Evolutionary conservation across 2,888 invertebrate species (phyloP).

Genomic region (Lypha dubia): DNA sequence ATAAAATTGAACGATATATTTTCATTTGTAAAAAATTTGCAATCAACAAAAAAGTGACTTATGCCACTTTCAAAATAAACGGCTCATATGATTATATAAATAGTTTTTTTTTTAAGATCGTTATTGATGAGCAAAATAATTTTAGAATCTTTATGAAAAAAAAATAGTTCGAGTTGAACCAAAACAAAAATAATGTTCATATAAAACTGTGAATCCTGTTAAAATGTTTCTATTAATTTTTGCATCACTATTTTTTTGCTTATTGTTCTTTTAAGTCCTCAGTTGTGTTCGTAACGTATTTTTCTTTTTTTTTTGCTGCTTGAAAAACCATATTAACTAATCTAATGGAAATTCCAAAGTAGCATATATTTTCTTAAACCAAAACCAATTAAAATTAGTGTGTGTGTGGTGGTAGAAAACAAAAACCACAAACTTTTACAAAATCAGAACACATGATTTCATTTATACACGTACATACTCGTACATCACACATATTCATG

Average conservation of each 20-base stretch:
- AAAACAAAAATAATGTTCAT: neutral
- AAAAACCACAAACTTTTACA: neutral
- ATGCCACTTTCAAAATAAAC: too few species aligned
- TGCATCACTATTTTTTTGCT: too few species aligned
- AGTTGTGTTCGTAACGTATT: too few species aligned
- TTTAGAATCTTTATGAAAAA: too few species aligned
- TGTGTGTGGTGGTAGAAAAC: conserved; percentile 12
- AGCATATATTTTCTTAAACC: conserved; percentile 27
- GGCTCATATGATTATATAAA: too few species aligned
- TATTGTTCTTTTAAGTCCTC: too few species aligned
- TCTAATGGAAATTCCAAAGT: conserved; percentile 13
- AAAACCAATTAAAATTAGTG: conserved; percentile 17
- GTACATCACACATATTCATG: neutral
- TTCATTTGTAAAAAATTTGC: too few species aligned
- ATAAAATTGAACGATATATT: too few species aligned
- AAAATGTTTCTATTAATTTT: too few species aligned
- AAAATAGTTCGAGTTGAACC: too few species aligned
- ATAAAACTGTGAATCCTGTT: too few species aligned
- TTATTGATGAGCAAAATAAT: neutral
- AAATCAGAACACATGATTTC: conserved; percentile 7
- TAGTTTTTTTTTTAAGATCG: neutral
- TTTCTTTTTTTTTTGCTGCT: neutral
- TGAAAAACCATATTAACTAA: conserved; percentile 9
- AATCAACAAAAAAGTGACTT: too few species aligned
- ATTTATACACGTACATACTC: neutral